Base-by-base conservation (phyloP, 1,140 invertebrate genomes). In the Popillia japonica region DNA sequence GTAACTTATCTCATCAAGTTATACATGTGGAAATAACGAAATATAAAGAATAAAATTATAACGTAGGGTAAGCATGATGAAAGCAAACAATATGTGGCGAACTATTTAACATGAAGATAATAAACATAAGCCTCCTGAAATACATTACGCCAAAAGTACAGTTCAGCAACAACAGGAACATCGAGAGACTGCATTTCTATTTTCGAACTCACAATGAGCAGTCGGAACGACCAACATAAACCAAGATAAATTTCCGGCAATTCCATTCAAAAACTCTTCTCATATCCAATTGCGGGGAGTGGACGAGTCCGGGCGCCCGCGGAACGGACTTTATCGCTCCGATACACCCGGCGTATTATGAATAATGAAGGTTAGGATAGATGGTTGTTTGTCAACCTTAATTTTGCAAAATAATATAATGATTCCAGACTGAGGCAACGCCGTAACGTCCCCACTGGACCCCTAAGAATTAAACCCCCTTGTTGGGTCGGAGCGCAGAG, bases 341-440 rank as follows among this genome's bases (percentile, higher is more conserved):
- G 48, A 55, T 55, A 55, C 48, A 55, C 48, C 48, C 48, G 48
- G 48, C 14, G 48, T 55, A 55, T 55, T 55, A 55, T 55, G 48
- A 55, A 55, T 55, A 55, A 55, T 55, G 48, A 55, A 55, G 48
- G 48, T 55, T 55, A 55, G 48, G 48, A 55, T 55, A 55, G 48
- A 55, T n/a, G 48, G 48, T 55, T 55, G 48, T 55, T 55, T 55
- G 48, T 55, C 48, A 55, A 55, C 48, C 48, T 55, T 55, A 55
- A 55, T 55, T 55, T 55, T 17, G 48, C 17, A 14, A 55, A 55
- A 55, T 55, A 55, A 55, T 55, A 55, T 55, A 55, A 55, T 55
- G 48, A 55, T 55, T 17, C 48, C 48, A 4, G 17, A 14, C 10
- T 55, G 11, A 55, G 14, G 48, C 48, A 55, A 3, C 48, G 48